Conservation (phyloP, 1,140 invertebrate genomes). For the Aradophagus sp. region DNA sequence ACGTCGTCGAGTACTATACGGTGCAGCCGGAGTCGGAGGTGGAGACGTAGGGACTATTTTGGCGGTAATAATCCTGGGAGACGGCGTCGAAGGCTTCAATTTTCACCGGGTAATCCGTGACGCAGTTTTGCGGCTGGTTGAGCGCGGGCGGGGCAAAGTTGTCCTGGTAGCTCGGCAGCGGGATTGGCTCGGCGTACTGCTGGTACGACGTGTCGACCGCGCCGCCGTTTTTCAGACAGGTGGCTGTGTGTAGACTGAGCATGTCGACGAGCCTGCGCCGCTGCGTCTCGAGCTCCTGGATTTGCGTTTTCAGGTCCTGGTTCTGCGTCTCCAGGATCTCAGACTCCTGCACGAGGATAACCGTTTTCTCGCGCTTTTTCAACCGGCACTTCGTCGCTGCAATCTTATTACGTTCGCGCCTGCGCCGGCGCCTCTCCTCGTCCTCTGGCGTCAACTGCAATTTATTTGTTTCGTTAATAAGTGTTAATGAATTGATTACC, state of each 20-base stretch:
- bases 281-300: slow-evolving; percentile 84
- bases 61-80: slow-evolving; percentile 65
- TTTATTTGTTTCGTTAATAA: background rate
- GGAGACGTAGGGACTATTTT: slow-evolving; percentile 69
- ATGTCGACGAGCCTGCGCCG: slow-evolving; percentile 83
- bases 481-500: no score
- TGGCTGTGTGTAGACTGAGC: slow-evolving; percentile 81
- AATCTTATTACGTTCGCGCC: slow-evolving; percentile 94
- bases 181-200: slow-evolving; percentile 65
- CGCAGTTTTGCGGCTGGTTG: slow-evolving; percentile 67
- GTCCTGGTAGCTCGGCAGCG: slow-evolving; percentile 69
- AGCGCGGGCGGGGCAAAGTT: slow-evolving; percentile 66
- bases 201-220: slow-evolving; percentile 62
- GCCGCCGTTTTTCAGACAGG: slow-evolving; percentile 80
- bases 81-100: slow-evolving; percentile 66
- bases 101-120: slow-evolving; percentile 70
- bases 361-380: slow-evolving; percentile 93
- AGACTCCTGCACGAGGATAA: slow-evolving; percentile 89
- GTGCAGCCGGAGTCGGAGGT: slow-evolving; percentile 67
- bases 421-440: slow-evolving; percentile 86
- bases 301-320: slow-evolving; percentile 86
- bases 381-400: slow-evolving; percentile 95
- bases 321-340: slow-evolving; percentile 91
- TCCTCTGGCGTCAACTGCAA: slow-evolving; percentile 91
- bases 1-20: slow-evolving; percentile 61